A percentile compares a stretch with the other conserved stretches of the same genome.
These are phyloP conservation scores for Drosophila paranaensis DNA, from an alignment of 2,888 invertebrate genomes.

Conservation along the genomic window DNA sequence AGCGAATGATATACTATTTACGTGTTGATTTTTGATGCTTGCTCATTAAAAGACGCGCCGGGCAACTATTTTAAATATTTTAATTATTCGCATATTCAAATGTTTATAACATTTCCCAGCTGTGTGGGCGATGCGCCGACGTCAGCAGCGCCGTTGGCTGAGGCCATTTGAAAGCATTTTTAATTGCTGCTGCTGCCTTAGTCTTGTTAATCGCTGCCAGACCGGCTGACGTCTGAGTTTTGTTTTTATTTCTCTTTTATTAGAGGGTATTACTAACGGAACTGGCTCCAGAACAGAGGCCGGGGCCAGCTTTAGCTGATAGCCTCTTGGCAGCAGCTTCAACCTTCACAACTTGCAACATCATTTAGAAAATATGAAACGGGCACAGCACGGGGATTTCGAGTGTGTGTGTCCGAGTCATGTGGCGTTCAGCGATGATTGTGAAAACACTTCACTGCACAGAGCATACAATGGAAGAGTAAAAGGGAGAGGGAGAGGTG, in stretches of 20 bases:
- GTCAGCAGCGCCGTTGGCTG: constrained; percentile 30
- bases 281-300: neutral
- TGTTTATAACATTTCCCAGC: constrained; percentile 34
- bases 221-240: constrained; percentile 61
- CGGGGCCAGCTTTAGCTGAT: constrained; percentile 14
- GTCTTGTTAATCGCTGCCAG: constrained; percentile 51
- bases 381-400: constrained; percentile 48
- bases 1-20: constrained; percentile 28
- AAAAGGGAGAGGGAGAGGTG: neutral
- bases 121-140: constrained; percentile 16
- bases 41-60: constrained; percentile 65
- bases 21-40: constrained; percentile 35
- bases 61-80: constrained; percentile 75
- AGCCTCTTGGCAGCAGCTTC: constrained; percentile 17
- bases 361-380: constrained; percentile 42
- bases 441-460: constrained; percentile 61
- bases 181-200: constrained; percentile 62
- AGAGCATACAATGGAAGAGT: neutral
- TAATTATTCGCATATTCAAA: constrained; percentile 70
- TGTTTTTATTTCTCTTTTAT: neutral
- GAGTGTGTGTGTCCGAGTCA: constrained; percentile 34
- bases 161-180: constrained; percentile 59
- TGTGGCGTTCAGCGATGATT: constrained; percentile 49
- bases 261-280: neutral
- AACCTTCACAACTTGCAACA: constrained; percentile 55